Percentiles rank a stretch among this genome's conserved stretches.
Conservation (phyloP, 2,113 vertebrate species). For the Eptesicus fuscus region DNA sequence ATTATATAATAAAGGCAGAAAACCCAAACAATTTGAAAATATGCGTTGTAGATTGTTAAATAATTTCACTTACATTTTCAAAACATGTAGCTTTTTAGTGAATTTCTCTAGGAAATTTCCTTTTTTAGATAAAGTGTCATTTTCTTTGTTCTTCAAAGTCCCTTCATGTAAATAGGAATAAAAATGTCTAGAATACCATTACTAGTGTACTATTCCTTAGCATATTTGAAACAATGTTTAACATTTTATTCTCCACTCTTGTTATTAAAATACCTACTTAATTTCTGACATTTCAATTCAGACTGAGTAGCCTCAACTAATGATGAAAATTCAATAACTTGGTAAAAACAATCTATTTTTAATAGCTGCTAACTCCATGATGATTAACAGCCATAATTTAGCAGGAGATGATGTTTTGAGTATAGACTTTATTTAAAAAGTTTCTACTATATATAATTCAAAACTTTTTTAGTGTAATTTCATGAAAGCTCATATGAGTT, state of each 20-base stretch:
- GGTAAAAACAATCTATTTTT: background rate
- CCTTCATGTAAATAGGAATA: background rate
- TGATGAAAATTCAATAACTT: background rate
- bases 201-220: background rate
- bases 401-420: background rate
- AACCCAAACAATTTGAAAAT: background rate
- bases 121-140: background rate
- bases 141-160: background rate
- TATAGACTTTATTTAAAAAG: background rate
- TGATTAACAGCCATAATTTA: background rate
- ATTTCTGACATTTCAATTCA: background rate
- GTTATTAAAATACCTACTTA: background rate
- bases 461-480: background rate
- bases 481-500: background rate
- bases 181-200: background rate
- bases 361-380: background rate
- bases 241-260: background rate
- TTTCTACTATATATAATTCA: background rate
- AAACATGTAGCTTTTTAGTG: background rate
- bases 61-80: background rate
- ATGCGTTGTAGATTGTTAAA: background rate
- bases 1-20: background rate
- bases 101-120: background rate
- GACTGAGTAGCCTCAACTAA: background rate
- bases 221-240: background rate